A percentile compares a stretch with the other conserved stretches of the same genome.
phyloP scores from a whole-genome alignment of 1,140 invertebrate genomes.

The Ctenoplectra terminalis region DNA sequence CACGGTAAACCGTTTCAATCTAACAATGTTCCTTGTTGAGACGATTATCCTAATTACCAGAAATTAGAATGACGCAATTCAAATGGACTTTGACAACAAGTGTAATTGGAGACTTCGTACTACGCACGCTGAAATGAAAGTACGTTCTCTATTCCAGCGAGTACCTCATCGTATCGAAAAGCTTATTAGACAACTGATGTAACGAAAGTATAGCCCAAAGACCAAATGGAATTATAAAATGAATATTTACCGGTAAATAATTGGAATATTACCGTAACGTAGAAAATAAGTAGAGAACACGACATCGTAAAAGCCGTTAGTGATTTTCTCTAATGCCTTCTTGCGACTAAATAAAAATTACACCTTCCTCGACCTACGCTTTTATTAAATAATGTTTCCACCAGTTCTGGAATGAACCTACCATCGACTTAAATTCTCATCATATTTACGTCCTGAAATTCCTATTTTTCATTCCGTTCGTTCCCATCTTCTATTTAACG shows the following conservation, averaged over 20 bases:
- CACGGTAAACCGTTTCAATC: no score
- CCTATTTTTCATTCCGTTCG: not conserved
- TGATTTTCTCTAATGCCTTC: not conserved
- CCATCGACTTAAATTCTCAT: not conserved
- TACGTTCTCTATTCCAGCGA: no score
- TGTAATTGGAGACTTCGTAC: not conserved
- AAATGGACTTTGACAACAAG: not conserved
- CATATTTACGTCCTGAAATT: not conserved
- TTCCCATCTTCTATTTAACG: not conserved
- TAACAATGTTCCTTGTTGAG: not conserved
- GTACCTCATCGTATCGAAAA: not conserved
- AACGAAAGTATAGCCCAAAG: no score
- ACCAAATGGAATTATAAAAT: not conserved
- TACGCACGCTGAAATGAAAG: not conserved
- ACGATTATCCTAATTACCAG: conserved; percentile 26
- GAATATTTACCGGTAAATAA: not conserved
- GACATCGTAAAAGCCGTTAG: not conserved
- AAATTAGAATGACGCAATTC: conserved; percentile 30
- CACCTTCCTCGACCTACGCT: not conserved
- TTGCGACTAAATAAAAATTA: not conserved
- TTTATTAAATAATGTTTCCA: not conserved
- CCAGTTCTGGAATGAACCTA: not conserved
- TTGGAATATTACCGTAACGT: not conserved
- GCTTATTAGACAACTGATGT: not conserved
- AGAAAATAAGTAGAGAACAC: not conserved